Conservation (phyloP, 2,113 vertebrate genomes). For the Caloenas nicobarica region DNA sequence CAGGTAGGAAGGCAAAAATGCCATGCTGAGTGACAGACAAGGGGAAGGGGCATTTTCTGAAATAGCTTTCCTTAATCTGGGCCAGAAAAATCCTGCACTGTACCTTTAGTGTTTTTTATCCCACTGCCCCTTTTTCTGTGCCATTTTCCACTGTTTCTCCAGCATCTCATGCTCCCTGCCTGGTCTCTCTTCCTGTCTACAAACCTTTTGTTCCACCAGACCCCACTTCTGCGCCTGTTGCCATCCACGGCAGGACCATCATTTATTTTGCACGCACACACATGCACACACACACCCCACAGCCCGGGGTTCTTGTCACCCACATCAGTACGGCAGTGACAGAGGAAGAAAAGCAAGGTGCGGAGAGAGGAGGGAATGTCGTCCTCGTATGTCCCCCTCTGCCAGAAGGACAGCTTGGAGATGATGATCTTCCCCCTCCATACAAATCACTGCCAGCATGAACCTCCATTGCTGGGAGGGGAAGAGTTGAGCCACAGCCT, state of each 20-base stretch:
- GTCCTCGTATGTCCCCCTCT: accelerated
- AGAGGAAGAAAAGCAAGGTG: neutral
- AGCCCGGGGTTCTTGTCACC: accelerated
- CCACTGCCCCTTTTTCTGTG: neutral
- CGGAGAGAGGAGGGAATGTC: neutral
- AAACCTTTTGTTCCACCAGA: constrained; percentile 1
- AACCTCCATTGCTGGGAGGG: neutral
- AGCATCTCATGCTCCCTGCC: neutral
- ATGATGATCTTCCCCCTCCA: neutral
- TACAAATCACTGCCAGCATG: neutral
- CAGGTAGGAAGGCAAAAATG: neutral
- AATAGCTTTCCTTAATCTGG: neutral
- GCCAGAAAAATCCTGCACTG: neutral
- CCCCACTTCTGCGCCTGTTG: neutral
- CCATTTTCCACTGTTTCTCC: neutral
- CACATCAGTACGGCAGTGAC: accelerated
- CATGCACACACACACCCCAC: no score
- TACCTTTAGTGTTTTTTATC: neutral
- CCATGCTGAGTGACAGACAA: neutral
- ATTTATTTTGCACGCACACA: neutral
- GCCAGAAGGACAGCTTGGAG: neutral
- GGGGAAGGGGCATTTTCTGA: neutral
- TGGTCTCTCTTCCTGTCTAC: neutral
- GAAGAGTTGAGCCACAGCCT: neutral
- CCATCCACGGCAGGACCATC: accelerated